Evolutionary conservation across 1,140 invertebrate genomes (phyloP).

Genomic region (Limonius californicus): DNA sequence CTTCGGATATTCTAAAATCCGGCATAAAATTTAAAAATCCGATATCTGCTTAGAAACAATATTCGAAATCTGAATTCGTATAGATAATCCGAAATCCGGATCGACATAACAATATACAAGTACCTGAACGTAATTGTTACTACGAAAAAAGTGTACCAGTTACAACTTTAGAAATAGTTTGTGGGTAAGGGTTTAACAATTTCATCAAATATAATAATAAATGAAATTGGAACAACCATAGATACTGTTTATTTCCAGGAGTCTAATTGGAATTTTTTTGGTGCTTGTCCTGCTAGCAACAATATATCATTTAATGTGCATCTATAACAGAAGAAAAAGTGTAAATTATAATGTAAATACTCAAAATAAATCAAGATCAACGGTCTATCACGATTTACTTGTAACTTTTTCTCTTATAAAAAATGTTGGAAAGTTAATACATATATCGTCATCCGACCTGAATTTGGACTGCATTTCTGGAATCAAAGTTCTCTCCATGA

Average conservation of each 20-base stretch:
- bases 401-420: constrained; percentile 57
- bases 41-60: no score
- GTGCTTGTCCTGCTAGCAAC: constrained; percentile 32
- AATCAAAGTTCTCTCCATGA: constrained; percentile 61
- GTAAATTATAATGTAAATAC: not conserved
- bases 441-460: constrained; percentile 55
- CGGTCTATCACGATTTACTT: constrained; percentile 47
- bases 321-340: constrained; percentile 19
- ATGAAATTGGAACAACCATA: no score
- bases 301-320: constrained; percentile 27
- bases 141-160: constrained; percentile 46
- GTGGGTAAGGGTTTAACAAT: constrained; percentile 56
- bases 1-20: no score
- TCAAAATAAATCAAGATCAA: constrained; percentile 23
- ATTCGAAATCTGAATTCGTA: no score
- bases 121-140: constrained; percentile 52
- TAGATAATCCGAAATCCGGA: no score
- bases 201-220: no score
- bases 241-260: no score
- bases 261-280: constrained; percentile 41
- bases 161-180: constrained; percentile 52
- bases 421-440: constrained; percentile 58
- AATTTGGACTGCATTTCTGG: constrained; percentile 63
- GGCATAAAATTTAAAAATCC: no score
- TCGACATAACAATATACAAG: constrained; percentile 47